Conservation (phyloP, 2,113 vertebrate genomes). For the Onychorhynchus coronatus region DNA sequence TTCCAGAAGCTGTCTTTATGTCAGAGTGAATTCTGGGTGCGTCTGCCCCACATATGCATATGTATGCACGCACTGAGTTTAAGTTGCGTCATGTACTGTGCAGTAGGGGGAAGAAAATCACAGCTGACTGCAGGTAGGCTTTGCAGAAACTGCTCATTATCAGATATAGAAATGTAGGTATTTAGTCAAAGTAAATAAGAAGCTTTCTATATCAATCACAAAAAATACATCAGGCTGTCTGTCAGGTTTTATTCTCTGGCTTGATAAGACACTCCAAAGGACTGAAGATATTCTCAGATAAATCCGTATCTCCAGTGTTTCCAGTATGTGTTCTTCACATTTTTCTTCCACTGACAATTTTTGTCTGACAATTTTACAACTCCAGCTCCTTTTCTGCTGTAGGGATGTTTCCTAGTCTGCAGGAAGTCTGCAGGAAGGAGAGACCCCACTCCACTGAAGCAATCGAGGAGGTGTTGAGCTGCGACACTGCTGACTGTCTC, state of each 20-base stretch:
- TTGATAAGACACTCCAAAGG: not conserved
- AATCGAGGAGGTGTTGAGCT: not conserved
- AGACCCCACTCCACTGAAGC: not conserved
- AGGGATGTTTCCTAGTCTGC: not conserved
- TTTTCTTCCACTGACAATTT: not conserved
- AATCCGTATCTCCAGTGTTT: not conserved
- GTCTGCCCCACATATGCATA: fast-evolving
- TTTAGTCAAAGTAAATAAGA: constrained; percentile 11
- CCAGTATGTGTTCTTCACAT: not conserved
- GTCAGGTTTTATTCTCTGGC: not conserved
- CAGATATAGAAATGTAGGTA: not conserved
- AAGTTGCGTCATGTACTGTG: not conserved
- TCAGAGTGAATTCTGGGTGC: not conserved
- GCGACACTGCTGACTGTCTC: not conserved
- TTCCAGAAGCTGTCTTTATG: fast-evolving
- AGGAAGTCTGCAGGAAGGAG: not conserved
- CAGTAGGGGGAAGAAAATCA: not conserved
- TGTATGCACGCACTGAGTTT: not conserved
- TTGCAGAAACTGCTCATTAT: not conserved
- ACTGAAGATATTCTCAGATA: not conserved
- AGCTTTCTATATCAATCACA: not conserved
- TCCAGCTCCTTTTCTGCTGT: not conserved
- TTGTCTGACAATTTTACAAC: not conserved
- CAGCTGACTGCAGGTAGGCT: not conserved
- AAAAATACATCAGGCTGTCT: not conserved